phyloP scores from a whole-genome alignment of 2,113 vertebrate genomes.

The Alethe diademata region DNA sequence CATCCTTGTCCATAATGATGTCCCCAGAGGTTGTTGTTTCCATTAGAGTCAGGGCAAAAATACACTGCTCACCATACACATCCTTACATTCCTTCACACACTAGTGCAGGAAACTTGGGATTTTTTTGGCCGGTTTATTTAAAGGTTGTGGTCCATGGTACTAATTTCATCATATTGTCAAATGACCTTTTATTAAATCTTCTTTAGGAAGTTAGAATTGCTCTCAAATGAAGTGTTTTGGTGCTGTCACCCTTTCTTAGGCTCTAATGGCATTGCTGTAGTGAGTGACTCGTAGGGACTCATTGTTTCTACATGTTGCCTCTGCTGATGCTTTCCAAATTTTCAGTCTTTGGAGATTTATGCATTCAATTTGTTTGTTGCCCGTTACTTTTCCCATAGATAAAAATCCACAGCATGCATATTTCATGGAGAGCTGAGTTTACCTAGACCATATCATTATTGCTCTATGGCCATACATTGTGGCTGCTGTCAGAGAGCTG shows the following conservation, averaged over 20 bases:
- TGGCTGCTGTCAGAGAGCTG: neutral
- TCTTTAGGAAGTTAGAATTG: neutral
- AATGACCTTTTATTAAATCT: neutral
- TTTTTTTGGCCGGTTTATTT: neutral
- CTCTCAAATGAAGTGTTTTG: conserved; percentile 1
- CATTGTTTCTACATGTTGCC: neutral
- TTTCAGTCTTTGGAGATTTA: neutral
- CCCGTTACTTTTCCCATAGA: accelerated
- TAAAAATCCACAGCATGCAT: neutral
- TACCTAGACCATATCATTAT: neutral
- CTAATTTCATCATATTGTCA: neutral
- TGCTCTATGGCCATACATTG: neutral
- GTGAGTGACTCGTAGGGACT: neutral
- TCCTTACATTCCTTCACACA: neutral
- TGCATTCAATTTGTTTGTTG: neutral
- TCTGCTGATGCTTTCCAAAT: neutral
- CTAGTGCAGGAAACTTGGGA: neutral
- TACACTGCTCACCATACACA: neutral
- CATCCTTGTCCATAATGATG: neutral
- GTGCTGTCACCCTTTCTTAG: neutral
- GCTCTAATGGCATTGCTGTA: neutral
- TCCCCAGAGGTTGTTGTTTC: neutral
- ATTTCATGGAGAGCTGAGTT: neutral
- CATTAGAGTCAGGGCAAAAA: neutral
- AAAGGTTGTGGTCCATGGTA: neutral